These are phyloP conservation scores for Branchipolynoe longqiensis DNA, from an alignment of 2,888 invertebrate species.

Conservation along the genomic window DNA sequence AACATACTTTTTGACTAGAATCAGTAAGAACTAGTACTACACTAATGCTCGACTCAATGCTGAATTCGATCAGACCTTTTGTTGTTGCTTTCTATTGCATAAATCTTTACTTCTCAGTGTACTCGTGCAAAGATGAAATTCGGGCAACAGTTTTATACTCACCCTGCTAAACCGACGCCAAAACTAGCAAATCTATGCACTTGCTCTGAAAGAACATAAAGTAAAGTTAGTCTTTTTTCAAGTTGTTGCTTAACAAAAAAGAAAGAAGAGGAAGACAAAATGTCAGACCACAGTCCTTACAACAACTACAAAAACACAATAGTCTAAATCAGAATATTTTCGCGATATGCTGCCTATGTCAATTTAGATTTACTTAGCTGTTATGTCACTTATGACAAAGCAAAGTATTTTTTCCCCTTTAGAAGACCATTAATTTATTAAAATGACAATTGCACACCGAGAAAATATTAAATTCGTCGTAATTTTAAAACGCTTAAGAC, in stretches of 20 bases:
- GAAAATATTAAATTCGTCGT: no score
- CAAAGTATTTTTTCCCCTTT: no score
- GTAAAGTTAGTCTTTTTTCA: no score
- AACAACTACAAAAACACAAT: background rate
- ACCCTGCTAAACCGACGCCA: constrained; percentile 78
- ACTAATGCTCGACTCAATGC: background rate
- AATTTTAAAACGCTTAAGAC: no score
- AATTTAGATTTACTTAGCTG: background rate
- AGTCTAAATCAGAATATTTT: background rate
- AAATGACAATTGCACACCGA: no score
- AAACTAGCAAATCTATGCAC: constrained; percentile 76
- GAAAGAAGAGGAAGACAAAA: background rate
- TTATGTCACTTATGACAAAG: no score
- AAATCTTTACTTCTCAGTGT: no score
- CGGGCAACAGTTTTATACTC: constrained; percentile 17
- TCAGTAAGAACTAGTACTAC: background rate
- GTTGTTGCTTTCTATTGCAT: no score
- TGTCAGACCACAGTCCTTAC: background rate
- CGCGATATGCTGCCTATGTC: background rate
- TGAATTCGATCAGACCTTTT: no score
- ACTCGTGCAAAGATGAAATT: background rate
- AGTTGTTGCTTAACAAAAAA: no score
- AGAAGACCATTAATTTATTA: no score
- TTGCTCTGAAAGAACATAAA: constrained; percentile 73
- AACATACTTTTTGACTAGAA: background rate